Base-by-base conservation (phyloP, 2,888 invertebrate species). In the Iphiclides podalirius region DNA sequence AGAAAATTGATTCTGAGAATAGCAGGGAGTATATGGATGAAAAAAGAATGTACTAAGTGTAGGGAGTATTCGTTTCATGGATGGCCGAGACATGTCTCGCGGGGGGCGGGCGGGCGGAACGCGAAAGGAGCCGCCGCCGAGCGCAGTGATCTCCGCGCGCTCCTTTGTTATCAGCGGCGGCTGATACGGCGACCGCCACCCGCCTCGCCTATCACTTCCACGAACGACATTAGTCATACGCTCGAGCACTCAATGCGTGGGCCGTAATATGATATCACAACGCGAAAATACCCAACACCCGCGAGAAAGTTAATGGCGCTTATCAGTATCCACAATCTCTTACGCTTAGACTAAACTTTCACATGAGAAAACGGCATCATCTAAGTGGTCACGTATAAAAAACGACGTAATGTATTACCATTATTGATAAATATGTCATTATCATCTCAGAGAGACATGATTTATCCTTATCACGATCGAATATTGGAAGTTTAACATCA, bases 401-500 rank as follows among this genome's bases (percentile, higher is more conserved):
- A 77, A 67, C 70, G 65, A 62, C 41, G 57, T 69, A 70, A 67
- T 76, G 72, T 63, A 73, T 91, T 92, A 94, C 94, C 93, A 93
- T 90, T 90, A 94, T 92, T 76, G 94, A 93, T 76, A 94, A 91
- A 91, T 94, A 94, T 90, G 93, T 91, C 90, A 92, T 93, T 89
- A 94, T 92, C 91, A 92, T 91, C 85, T 91, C 90, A 90, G 91
- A 90, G 75, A 92, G 91, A 72, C 90, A 91, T 72, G 91, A 90
- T 85, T 92, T 91, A 80, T 91, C 89, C 88, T 92, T 93, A 90
- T 92, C 92, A 90, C 92, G 92, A 85, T 93, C 93, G 87, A 93
- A 94, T 89, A 93, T 92, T 90, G 92, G 92, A 89, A 93, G 90
- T 90, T 91, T 92, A 90, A 91, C 92, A 91, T 94, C 94, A 91